Evolutionary conservation across 2,888 invertebrate genomes (phyloP).

Genomic region (Conomelus anceps): DNA sequence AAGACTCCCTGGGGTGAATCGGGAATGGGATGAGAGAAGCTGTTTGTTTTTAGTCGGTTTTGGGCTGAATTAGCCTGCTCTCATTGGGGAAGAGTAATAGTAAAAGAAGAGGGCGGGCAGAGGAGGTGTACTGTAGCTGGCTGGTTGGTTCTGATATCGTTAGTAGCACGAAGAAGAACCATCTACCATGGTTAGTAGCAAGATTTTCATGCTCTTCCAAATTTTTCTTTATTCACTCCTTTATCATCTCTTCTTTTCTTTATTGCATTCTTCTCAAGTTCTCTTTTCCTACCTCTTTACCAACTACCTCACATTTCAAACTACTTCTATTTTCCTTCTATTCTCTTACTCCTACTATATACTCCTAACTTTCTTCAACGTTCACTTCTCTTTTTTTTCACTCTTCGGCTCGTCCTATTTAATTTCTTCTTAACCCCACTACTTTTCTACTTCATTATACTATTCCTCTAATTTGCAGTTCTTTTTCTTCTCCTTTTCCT

Average conservation of each 20-base stretch:
- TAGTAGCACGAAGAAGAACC: not conserved
- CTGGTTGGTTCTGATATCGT: not conserved
- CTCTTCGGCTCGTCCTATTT: too few species aligned
- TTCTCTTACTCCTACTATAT: too few species aligned
- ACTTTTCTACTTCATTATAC: too few species aligned
- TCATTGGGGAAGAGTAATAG: not conserved
- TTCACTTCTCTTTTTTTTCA: too few species aligned
- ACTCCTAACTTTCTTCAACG: too few species aligned
- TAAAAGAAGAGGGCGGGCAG: not conserved
- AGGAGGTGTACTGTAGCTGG: not conserved
- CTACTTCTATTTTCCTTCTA: too few species aligned
- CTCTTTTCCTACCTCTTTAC: not conserved
- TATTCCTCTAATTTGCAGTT: too few species aligned
- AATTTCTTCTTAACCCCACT: too few species aligned
- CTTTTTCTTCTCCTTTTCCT: too few species aligned
- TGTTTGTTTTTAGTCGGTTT: not conserved
- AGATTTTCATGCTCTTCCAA: not conserved
- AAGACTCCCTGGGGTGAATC: not conserved
- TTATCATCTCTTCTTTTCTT: not conserved
- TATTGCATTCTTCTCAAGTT: not conserved
- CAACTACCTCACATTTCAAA: not conserved
- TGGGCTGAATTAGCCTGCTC: not conserved
- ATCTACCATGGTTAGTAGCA: too few species aligned
- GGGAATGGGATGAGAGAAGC: too few species aligned
- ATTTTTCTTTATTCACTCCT: not conserved